Evolutionary conservation across 2,113 vertebrate species (phyloP).

Genomic region (Thymallus thymallus): DNA sequence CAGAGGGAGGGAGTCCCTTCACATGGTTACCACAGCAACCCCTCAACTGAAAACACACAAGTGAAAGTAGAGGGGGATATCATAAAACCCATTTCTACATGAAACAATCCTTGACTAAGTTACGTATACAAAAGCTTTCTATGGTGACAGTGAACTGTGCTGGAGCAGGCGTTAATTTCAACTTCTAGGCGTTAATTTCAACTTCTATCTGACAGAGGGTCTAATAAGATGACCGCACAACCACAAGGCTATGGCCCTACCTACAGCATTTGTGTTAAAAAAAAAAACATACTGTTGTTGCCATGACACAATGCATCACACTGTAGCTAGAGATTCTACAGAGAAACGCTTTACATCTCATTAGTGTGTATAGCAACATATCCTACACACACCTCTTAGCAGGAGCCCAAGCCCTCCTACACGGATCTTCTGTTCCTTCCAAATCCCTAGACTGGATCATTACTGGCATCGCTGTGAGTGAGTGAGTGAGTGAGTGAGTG

Average conservation of each 20-base stretch:
- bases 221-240: too few species aligned
- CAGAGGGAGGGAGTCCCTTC: slow-evolving; percentile 66
- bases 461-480: background rate
- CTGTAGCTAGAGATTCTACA: too few species aligned
- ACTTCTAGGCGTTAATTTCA: too few species aligned
- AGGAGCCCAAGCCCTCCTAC: slow-evolving; percentile 42
- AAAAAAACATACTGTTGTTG: background rate
- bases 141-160: too few species aligned
- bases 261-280: too few species aligned
- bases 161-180: too few species aligned
- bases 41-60: slow-evolving; percentile 44
- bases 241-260: too few species aligned
- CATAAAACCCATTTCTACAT: slow-evolving; percentile 26
- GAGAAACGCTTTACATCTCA: slow-evolving; percentile 18
- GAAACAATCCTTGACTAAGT: slow-evolving; percentile 5
- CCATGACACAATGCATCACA: too few species aligned
- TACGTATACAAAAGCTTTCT: too few species aligned
- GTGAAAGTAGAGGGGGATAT: slow-evolving; percentile 13
- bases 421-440: slow-evolving; percentile 49
- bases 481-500: background rate
- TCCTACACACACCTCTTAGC: slow-evolving; percentile 46
- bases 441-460: too few species aligned
- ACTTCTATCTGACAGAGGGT: too few species aligned
- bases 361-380: slow-evolving; percentile 26
- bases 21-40: slow-evolving; percentile 75